Conservation (phyloP, 2,113 vertebrate genomes). For the Pipa parva region DNA sequence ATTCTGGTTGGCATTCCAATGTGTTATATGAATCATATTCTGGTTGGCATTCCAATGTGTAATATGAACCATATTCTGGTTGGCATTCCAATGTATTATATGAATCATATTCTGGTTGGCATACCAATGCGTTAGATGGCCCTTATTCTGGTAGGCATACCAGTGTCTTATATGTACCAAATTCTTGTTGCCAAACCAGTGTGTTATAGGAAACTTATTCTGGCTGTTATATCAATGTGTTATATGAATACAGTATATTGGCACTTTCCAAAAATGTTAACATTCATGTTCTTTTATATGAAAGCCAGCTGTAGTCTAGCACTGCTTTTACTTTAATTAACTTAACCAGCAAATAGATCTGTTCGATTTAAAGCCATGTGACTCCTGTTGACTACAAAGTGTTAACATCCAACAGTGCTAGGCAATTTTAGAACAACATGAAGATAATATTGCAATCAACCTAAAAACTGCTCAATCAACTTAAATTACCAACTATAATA, state of each 20-base stretch:
- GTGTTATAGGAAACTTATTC: too few species aligned
- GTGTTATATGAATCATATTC: too few species aligned
- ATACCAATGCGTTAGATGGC: too few species aligned
- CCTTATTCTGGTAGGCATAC: too few species aligned
- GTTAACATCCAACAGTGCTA: neutral
- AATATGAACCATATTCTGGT: neutral
- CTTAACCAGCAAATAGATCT: neutral
- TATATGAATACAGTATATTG: too few species aligned
- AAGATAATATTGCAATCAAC: slow-evolving; percentile 7
- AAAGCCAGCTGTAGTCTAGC: neutral
- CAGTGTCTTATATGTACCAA: too few species aligned
- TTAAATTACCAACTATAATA: slow-evolving; percentile 10
- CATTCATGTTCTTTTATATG: neutral
- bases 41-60: neutral
- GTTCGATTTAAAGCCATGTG: neutral
- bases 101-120: too few species aligned
- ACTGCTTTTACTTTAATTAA: neutral
- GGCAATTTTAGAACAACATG: neutral
- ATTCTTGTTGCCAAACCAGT: too few species aligned
- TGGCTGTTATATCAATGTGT: too few species aligned
- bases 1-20: too few species aligned
- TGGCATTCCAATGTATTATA: neutral
- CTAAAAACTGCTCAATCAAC: slow-evolving; percentile 5
- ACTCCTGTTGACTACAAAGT: neutral
- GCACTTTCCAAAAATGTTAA: too few species aligned